phyloP scores from a whole-genome alignment of 2,113 vertebrate genomes.

The Rhinolophus sinicus region DNA sequence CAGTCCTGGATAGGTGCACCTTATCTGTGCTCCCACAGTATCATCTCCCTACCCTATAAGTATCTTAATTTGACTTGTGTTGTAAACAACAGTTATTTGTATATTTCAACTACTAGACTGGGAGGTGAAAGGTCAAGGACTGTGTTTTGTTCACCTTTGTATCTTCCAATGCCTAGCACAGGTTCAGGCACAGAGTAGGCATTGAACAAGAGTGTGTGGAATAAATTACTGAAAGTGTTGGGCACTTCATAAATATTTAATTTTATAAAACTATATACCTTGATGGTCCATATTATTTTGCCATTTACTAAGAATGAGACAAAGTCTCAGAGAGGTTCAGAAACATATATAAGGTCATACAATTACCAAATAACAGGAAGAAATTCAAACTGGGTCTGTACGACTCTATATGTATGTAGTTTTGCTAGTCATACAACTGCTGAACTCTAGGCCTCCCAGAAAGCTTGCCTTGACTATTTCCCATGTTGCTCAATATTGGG shows the following conservation, averaged over 20 bases:
- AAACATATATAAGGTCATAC: neutral
- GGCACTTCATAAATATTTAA: neutral
- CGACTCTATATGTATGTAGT: neutral
- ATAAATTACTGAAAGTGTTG: neutral
- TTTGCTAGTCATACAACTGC: neutral
- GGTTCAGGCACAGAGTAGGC: neutral
- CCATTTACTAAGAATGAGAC: neutral
- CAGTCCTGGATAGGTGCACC: neutral
- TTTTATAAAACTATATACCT: neutral
- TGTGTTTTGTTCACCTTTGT: neutral
- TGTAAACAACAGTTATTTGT: neutral
- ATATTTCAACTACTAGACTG: neutral
- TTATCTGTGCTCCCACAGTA: neutral
- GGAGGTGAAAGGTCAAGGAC: neutral
- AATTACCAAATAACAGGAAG: neutral
- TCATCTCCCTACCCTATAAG: neutral
- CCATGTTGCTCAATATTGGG: neutral
- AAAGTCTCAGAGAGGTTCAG: neutral
- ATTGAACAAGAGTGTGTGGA: neutral
- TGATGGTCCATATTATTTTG: neutral
- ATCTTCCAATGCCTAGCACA: neutral
- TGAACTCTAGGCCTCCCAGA: neutral
- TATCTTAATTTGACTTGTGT: neutral
- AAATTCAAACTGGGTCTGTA: neutral
- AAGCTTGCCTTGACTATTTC: neutral